Percentiles rank a stretch among this genome's conserved stretches.
phyloP scores from a whole-genome alignment of 2,888 invertebrate species.

The Stenolophus ochropezus region DNA sequence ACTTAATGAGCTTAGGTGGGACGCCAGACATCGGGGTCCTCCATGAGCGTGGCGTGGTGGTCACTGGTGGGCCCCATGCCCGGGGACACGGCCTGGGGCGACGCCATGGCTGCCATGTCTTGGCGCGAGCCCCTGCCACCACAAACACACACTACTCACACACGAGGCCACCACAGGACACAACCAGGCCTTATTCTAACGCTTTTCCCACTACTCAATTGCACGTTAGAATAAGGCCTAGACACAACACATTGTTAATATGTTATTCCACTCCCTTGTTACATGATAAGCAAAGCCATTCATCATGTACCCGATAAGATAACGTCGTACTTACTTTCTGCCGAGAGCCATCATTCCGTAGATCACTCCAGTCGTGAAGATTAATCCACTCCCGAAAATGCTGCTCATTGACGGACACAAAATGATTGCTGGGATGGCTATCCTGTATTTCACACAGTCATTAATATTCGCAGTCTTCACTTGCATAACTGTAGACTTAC shows the following conservation, averaged over 20 bases:
- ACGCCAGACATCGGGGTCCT: slow-evolving; percentile 95
- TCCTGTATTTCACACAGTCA: slow-evolving; percentile 74
- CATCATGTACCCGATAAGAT: neutral
- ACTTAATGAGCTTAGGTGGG: slow-evolving; percentile 84
- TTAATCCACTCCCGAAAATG: slow-evolving; percentile 90
- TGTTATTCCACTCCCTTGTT: neutral
- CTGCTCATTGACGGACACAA: slow-evolving; percentile 85
- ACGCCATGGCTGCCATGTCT: slow-evolving; percentile 89
- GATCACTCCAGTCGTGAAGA: slow-evolving; percentile 90
- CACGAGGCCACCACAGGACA: slow-evolving; percentile 37
- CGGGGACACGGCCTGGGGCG: slow-evolving; percentile 79
- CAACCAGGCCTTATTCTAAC: neutral
- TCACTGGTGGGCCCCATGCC: slow-evolving; percentile 77
- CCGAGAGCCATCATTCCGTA: slow-evolving; percentile 97
- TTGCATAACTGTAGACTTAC: slow-evolving; percentile 77
- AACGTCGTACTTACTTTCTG: slow-evolving; percentile 86
- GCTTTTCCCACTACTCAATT: too few species aligned
- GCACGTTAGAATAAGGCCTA: too few species aligned
- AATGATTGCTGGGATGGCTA: slow-evolving; percentile 87
- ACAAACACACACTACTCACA: slow-evolving; percentile 63
- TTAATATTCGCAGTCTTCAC: slow-evolving; percentile 45
- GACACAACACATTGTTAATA: too few species aligned
- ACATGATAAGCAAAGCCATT: neutral
- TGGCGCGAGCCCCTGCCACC: slow-evolving; percentile 84
- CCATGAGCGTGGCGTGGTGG: slow-evolving; percentile 90